Conservation (phyloP, 2,113 vertebrate species). For the Emberiza fucata region DNA sequence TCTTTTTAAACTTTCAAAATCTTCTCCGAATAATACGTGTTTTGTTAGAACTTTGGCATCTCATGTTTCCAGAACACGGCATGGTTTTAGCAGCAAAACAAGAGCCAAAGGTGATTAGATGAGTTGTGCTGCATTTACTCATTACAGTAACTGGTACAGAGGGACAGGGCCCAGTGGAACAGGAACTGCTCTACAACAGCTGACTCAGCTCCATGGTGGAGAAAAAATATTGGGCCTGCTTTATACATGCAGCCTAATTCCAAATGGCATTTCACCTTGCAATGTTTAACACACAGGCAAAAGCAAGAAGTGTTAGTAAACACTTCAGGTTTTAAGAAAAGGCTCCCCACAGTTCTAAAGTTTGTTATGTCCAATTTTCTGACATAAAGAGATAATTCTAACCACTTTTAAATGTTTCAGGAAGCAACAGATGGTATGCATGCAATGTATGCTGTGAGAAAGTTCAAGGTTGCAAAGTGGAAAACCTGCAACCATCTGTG, state of each 20-base stretch:
- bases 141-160: accelerated
- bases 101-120: background rate
- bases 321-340: background rate
- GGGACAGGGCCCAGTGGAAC: background rate
- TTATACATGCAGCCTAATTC: background rate
- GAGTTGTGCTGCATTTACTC: background rate
- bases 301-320: background rate
- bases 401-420: background rate
- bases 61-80: background rate
- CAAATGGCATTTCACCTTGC: background rate
- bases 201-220: accelerated
- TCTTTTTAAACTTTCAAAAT: background rate
- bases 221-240: background rate
- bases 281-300: background rate
- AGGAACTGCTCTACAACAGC: background rate
- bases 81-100: background rate
- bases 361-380: background rate
- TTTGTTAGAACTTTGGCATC: background rate
- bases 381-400: background rate
- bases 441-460: background rate
- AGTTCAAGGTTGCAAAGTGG: background rate
- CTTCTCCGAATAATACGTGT: background rate
- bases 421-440: background rate
- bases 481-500: background rate
- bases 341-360: background rate